Evolutionary conservation across 1,140 invertebrate species (phyloP).

Genomic region (Pygmarrhopalites habei): DNA sequence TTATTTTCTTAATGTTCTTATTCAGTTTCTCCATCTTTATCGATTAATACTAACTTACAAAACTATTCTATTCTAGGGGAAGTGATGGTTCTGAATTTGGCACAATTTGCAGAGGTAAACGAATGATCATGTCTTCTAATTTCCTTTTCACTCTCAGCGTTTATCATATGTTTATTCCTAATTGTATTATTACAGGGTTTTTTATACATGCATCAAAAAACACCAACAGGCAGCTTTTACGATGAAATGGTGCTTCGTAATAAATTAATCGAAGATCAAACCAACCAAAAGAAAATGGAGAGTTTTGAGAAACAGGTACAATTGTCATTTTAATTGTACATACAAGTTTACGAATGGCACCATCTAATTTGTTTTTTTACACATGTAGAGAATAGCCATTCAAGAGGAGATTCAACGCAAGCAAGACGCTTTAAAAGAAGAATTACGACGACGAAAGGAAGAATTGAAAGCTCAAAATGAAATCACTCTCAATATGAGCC

Average conservation of each 20-base stretch:
- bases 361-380: not conserved
- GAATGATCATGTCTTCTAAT: not conserved
- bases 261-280: constrained; percentile 30
- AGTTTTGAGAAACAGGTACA: constrained; percentile 34
- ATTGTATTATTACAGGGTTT: constrained; percentile 18
- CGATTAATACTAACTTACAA: no score
- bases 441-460: constrained; percentile 46
- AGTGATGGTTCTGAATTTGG: constrained; percentile 37
- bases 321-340: no score
- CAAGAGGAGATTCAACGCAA: constrained; percentile 61
- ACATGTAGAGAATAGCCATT: constrained; percentile 52
- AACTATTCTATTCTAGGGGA: no score
- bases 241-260: constrained; percentile 35
- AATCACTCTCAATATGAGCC: constrained; percentile 4
- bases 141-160: no score
- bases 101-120: constrained; percentile 24
- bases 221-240: constrained; percentile 31
- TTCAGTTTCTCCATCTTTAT: no score
- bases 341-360: not conserved
- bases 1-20: no score
- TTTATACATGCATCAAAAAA: constrained; percentile 36
- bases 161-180: no score
- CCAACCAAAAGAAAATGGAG: constrained; percentile 17
- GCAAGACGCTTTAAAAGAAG: constrained; percentile 58
- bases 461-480: constrained; percentile 23